Evolutionary conservation across 2,113 vertebrate species (phyloP).

Genomic region (Gavia stellata): DNA sequence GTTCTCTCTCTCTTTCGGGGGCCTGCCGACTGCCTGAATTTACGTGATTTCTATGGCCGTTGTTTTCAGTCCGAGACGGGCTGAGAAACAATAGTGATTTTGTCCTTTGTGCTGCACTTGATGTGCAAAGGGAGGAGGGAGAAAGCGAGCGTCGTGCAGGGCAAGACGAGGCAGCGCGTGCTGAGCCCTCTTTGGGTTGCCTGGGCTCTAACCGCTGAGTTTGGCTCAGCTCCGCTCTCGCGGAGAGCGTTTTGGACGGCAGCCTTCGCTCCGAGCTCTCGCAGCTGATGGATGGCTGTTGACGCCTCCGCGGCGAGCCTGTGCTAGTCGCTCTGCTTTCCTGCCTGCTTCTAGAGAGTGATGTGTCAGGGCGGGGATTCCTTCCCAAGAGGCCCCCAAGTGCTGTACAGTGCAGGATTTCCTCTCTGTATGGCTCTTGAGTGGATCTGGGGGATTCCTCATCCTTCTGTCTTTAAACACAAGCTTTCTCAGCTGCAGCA

Average conservation of each 20-base stretch:
- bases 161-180: background rate
- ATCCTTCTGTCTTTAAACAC: background rate
- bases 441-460: background rate
- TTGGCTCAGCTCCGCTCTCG: background rate
- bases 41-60: background rate
- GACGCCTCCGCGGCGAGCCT: background rate
- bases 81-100: fast-evolving
- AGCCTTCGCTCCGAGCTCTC: background rate
- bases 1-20: too few species aligned
- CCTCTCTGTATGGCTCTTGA: background rate
- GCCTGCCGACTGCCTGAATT: background rate
- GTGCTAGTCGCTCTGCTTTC: background rate
- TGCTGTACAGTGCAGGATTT: background rate
- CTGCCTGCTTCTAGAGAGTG: background rate
- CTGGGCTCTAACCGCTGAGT: fast-evolving
- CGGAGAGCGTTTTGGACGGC: background rate
- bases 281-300: background rate
- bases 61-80: background rate
- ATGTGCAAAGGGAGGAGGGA: background rate
- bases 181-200: fast-evolving
- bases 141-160: fast-evolving
- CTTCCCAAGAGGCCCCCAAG: background rate
- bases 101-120: background rate
- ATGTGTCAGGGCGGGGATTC: background rate
- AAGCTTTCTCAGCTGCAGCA: background rate